Base-by-base conservation (phyloP, 1,140 invertebrate genomes). In the Limonius californicus region DNA sequence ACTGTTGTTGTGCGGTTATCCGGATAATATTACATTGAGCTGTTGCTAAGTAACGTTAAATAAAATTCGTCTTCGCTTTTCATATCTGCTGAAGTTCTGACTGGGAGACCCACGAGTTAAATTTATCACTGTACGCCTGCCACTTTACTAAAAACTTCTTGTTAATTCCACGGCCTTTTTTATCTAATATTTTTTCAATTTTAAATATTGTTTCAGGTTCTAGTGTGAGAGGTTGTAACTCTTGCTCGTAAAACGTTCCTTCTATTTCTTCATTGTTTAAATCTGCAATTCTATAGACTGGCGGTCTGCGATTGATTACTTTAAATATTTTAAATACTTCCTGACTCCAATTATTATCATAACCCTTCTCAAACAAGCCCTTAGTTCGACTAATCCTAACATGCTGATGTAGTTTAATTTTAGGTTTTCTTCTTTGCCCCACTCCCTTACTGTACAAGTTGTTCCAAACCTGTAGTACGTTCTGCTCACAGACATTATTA, bases 301-400 rank as follows among this genome's bases (percentile, higher is more conserved):
- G 27, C n/a, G 68, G 69, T 32, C 57, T 60, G 14, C 66, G 45
- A 20, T 63, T 57, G 55, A 69, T 70, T 15, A 71, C 63, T 42
- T 68, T 65, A 23, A 64, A 47, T 54, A 73, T 65, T 64, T 71
- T 68, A 62, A 74, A 74, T 30, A 73, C 60, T 73, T 73, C 72
- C 67, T 72, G 67, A 64, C 69, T 73, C 70, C 72, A 74, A 63
- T 73, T 72, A 19, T 62, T 62, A 62, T 68, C 64, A 57, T 72
- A 69, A 19, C 66, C 69, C 61, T 68, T 72, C 62, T 67, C 56
- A 66, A 71, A 63, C 2, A 61, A n/a, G n/a, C 45, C 0, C 39
- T 62, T 61, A 15, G 1, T 63, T 60, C 68, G 65, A 47, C 68
- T 64, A 2, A 70, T 69, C 57, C 67, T 62, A 20, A 70, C 69